phyloP scores from a whole-genome alignment of 1,140 invertebrate genomes.

The Brachystomella parvula region DNA sequence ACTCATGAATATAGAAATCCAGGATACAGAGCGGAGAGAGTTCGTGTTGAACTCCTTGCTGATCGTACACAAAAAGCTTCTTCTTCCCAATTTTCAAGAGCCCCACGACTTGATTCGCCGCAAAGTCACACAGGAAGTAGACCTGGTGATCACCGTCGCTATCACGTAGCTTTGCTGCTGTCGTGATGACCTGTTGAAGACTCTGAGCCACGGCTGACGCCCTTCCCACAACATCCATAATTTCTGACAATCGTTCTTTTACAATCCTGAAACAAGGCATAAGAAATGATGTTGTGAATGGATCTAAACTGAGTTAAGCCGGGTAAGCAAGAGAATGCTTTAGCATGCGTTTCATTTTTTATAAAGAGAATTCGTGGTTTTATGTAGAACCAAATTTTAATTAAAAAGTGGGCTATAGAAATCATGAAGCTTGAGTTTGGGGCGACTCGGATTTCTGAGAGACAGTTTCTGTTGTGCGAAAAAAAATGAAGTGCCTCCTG shows the following conservation, averaged over 20 bases:
- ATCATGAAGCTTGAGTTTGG: no score
- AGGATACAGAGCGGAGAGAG: constrained; percentile 67
- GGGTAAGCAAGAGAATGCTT: no score
- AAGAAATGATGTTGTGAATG: no score
- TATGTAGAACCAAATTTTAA: no score
- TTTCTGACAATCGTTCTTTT: constrained; percentile 22
- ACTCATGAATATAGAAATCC: constrained; percentile 79
- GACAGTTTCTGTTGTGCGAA: no score
- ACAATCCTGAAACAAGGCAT: constrained; percentile 26
- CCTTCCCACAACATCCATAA: constrained; percentile 34
- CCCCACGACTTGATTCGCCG: constrained; percentile 53
- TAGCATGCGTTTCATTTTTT: no score
- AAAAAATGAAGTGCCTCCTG: no score
- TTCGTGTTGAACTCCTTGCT: constrained; percentile 58
- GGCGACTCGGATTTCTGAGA: no score
- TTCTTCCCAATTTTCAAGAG: constrained; percentile 76
- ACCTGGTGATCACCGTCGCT: constrained; percentile 27
- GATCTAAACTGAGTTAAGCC: no score
- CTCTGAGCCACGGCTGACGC: constrained; percentile 32
- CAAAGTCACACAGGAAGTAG: constrained; percentile 32
- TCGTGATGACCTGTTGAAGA: constrained; percentile 33
- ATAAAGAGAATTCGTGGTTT: no score
- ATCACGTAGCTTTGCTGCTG: constrained; percentile 25
- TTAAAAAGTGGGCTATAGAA: no score
- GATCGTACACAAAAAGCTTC: constrained; percentile 73